Evolutionary conservation across 2,888 invertebrate species (phyloP), one percentile per base, ranked within the genome.

Genomic region (Macrophya annulata): DNA sequence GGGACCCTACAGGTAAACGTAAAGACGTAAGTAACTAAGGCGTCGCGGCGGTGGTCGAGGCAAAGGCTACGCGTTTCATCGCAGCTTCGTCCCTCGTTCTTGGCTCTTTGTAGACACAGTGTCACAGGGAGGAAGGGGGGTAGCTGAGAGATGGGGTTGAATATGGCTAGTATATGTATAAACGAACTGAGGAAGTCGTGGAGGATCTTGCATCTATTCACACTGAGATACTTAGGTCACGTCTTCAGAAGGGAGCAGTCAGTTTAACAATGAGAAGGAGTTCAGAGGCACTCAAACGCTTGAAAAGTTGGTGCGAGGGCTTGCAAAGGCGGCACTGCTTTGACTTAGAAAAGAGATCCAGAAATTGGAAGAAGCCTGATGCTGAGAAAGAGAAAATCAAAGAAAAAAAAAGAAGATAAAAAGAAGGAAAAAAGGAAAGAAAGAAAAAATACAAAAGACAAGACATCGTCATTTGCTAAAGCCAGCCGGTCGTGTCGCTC

Each of bases 181-280:
- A 17, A 37, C 68, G 15, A 17, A 37, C 17, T 17, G 37, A 68
- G 37, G 68, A 17, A 37, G 68, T 17, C 5, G 25, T 37, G 6
- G 37, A 68, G 68, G 5, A 68, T 68, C 31, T 68, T 21, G 68
- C 68, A 68, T 68, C 68, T 37, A 68, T 68, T 68, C 68, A 68
- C 37, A 68, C 68, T 15, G 37, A 37, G 68, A 17, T 37, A 68
- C 68, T 68, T 68, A 68, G 68, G 68, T 68, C 68, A 68, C 68
- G 68, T 68, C 68, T 68, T 10, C 68, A 68, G 17, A 68, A 68
- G 68, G 68, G 68, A 68, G 37, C 68, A 68, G 68, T 68, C 68
- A 37, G 68, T 68, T 68, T 68, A 68, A 68, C 68, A 68, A 68
- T 37, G 68, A 37, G 37, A 31, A 68, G 31, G 17, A 68, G 68